These are phyloP conservation scores for Cichladusa arquata DNA, from an alignment of 2,113 vertebrate genomes.

Conservation along the genomic window DNA sequence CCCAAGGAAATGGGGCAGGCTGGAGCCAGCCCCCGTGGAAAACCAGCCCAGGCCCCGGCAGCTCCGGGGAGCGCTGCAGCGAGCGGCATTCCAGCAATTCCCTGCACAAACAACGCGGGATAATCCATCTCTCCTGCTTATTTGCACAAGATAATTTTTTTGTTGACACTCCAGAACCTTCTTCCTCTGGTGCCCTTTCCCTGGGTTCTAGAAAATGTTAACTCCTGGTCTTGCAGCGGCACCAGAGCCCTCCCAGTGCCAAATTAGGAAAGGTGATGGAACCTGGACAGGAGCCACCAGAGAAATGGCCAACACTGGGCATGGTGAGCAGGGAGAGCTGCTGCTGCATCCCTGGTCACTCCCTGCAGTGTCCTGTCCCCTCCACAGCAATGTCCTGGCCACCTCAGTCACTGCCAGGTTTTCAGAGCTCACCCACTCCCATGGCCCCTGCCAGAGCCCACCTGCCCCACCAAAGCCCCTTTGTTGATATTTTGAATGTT, in stretches of 20 bases:
- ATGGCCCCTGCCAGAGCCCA: rapidly evolving
- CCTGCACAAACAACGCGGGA: not conserved
- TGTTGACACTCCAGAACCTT: constrained; percentile 34
- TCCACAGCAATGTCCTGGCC: not conserved
- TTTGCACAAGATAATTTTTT: constrained; percentile 36
- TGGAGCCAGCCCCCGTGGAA: not conserved
- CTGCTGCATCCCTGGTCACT: not conserved
- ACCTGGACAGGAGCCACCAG: rapidly evolving
- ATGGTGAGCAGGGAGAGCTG: not conserved
- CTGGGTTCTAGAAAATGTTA: not conserved
- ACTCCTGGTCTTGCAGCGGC: not conserved
- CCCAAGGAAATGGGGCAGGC: not conserved
- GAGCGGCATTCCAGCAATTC: constrained; percentile 22
- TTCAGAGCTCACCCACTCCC: rapidly evolving
- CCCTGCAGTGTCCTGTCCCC: not conserved
- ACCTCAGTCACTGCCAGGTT: rapidly evolving
- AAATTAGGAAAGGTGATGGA: not conserved
- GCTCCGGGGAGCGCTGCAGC: rapidly evolving
- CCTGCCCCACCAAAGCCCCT: not conserved
- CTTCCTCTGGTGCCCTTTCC: not conserved
- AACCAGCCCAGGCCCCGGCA: not conserved
- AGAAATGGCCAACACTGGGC: rapidly evolving
- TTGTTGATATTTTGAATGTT: not conserved
- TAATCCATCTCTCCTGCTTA: constrained; percentile 28
- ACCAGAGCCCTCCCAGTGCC: not conserved